Evolutionary conservation across 2,888 invertebrate genomes (phyloP).

Genomic region (Philaethria dido): DNA sequence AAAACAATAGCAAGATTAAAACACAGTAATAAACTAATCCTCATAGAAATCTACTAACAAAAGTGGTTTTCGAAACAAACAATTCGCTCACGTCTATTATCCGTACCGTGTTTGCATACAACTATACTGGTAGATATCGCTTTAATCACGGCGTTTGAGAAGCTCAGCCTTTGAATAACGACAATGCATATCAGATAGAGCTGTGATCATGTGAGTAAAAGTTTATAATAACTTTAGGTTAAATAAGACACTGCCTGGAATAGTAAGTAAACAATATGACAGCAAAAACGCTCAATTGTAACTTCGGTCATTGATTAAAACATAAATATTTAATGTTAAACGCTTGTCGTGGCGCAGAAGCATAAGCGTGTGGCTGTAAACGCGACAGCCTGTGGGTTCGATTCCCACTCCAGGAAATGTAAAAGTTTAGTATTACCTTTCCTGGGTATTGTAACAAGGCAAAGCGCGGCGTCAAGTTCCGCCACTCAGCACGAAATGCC

Average conservation of each 20-base stretch:
- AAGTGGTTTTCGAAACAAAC: constrained; percentile 52
- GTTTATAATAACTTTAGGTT: neutral
- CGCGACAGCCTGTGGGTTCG: too few relatives aligned
- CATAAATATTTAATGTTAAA: too few relatives aligned
- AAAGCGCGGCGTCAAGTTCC: too few relatives aligned
- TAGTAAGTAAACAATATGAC: neutral
- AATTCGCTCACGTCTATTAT: constrained; percentile 65
- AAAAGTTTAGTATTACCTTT: too few relatives aligned
- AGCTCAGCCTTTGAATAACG: constrained; percentile 37
- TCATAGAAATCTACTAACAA: constrained; percentile 19
- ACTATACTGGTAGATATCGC: constrained; percentile 55
- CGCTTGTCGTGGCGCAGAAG: too few relatives aligned
- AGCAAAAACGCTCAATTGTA: neutral
- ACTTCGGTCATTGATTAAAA: too few relatives aligned
- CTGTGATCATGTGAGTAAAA: neutral
- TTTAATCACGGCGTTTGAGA: constrained; percentile 70
- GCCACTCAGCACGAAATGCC: too few relatives aligned
- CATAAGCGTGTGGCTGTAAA: too few relatives aligned
- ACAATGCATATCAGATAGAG: constrained; percentile 27
- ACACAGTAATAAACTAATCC: neutral
- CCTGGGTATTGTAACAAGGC: too few relatives aligned
- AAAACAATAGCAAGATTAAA: neutral
- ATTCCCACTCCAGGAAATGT: too few relatives aligned
- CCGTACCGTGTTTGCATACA: constrained; percentile 61
- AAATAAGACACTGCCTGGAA: neutral